phyloP scores from a whole-genome alignment of 2,888 invertebrate species.

The Proisotoma minuta region DNA sequence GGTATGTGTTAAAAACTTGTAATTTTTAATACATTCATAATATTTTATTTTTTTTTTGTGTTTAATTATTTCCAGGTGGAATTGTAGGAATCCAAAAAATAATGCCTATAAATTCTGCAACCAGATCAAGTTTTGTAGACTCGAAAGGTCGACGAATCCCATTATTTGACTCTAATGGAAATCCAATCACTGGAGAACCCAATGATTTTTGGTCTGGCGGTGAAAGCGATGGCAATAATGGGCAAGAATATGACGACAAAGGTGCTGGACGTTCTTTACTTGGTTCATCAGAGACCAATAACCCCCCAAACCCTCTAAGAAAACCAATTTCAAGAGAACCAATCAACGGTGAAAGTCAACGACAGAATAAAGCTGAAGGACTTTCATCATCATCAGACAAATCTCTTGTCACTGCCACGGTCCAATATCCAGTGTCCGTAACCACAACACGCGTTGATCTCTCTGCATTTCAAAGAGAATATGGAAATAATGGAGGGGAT shows the following conservation, averaged over 20 bases:
- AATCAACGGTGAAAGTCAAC: slow-evolving; percentile 8
- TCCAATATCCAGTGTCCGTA: slow-evolving; percentile 40
- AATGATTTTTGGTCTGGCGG: no score
- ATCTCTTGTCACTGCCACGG: slow-evolving; percentile 41
- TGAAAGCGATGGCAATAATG: neutral
- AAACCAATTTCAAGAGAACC: neutral
- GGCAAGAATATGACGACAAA: neutral
- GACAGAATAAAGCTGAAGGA: slow-evolving; percentile 21
- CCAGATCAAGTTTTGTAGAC: neutral
- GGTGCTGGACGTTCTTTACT: slow-evolving; percentile 14
- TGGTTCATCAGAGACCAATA: no score
- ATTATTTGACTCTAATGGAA: no score
- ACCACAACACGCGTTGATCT: slow-evolving; percentile 39
- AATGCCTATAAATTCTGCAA: slow-evolving; percentile 4
- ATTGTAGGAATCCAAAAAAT: slow-evolving; percentile 28
- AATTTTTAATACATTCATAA: no score
- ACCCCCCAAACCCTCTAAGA: slow-evolving; percentile 8
- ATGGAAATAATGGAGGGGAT: slow-evolving; percentile 1
- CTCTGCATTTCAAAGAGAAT: slow-evolving; percentile 35
- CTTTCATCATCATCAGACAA: slow-evolving; percentile 31
- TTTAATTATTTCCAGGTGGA: no score
- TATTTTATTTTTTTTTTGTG: no score
- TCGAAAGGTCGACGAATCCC: no score
- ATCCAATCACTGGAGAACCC: no score
- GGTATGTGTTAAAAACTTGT: slow-evolving; percentile 54